A percentile compares a stretch with the other conserved stretches of the same genome.
These are phyloP conservation scores for Mesitornis unicolor DNA, from an alignment of 2,113 vertebrate species.

Conservation along the genomic window DNA sequence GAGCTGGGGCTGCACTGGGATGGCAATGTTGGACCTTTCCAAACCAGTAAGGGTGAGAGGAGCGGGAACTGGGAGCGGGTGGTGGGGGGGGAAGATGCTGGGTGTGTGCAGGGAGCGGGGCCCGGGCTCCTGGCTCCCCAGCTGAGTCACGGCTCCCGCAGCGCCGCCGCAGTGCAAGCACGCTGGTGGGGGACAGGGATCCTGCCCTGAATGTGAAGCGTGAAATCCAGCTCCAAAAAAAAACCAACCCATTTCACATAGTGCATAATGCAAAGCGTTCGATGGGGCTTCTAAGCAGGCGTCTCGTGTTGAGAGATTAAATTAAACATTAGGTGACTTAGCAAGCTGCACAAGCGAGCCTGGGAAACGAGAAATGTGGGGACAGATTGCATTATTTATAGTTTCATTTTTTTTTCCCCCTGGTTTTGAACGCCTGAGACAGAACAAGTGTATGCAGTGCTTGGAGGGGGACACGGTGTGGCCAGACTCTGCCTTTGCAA, in stretches of 20 bases:
- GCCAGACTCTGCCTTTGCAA: not conserved
- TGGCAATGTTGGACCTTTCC: not conserved
- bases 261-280: not conserved
- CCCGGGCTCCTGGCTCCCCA: not conserved
- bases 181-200: rapidly evolving
- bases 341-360: not conserved
- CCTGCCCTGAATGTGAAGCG: not conserved
- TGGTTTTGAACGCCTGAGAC: not conserved
- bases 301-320: not conserved
- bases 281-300: not conserved
- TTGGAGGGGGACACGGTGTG: constrained; percentile 31
- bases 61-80: not conserved
- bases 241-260: not conserved
- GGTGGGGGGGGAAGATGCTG: not conserved
- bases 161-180: rapidly evolving
- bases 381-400: constrained; percentile 2
- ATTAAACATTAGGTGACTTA: constrained; percentile 4
- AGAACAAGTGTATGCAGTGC: not conserved
- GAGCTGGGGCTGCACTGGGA: not conserved
- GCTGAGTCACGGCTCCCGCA: not conserved
- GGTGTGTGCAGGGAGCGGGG: rapidly evolving
- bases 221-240: not conserved
- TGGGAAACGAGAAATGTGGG: not conserved
- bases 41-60: not conserved
- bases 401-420: not conserved